Evolutionary conservation across 1,140 invertebrate genomes (phyloP).

Genomic region (Orchestia grillus): DNA sequence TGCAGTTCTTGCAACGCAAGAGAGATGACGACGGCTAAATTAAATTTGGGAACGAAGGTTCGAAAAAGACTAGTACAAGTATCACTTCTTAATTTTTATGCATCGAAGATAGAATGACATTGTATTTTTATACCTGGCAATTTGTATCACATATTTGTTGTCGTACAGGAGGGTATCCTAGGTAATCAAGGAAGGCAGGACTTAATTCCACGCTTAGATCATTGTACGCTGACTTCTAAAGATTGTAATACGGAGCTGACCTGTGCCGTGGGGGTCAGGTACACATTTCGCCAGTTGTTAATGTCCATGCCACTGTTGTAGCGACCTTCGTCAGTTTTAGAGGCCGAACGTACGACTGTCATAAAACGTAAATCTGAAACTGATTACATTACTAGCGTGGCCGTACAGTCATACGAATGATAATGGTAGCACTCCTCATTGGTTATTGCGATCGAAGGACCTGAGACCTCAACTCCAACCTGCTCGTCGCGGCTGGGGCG

Average conservation of each 20-base stretch:
- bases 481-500: too few species aligned
- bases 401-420: background rate
- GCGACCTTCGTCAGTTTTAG: too few species aligned
- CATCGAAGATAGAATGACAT: background rate
- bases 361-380: background rate
- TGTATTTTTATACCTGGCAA: background rate
- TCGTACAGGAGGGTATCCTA: background rate
- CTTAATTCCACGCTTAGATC: background rate
- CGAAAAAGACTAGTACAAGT: background rate
- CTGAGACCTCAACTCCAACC: too few species aligned
- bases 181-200: background rate
- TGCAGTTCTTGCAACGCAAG: background rate
- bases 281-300: too few species aligned
- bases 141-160: background rate
- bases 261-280: too few species aligned
- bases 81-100: background rate
- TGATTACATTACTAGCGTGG: background rate
- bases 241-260: too few species aligned
- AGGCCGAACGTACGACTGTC: background rate
- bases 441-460: background rate
- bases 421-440: background rate
- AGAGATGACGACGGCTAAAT: background rate
- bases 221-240: too few species aligned
- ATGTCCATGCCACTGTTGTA: too few species aligned
- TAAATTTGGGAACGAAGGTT: background rate